A percentile compares a stretch with the other conserved stretches of the same genome.
Conservation (phyloP, 1,140 invertebrate species). For the Scaptomyza hsui region DNA sequence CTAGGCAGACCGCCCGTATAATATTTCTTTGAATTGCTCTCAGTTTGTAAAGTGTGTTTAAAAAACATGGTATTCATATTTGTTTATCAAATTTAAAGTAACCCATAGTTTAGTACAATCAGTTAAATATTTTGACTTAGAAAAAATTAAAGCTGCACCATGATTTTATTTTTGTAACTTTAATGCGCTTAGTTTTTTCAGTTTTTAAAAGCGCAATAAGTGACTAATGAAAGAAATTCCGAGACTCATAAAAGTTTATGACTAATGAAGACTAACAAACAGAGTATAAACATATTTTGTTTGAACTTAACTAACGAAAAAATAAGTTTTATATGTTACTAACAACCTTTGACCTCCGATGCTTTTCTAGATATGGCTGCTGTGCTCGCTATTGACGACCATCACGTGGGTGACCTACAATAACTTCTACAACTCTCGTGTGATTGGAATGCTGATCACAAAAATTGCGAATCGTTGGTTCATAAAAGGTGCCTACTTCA, state of each 20-base stretch:
- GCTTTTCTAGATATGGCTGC: constrained; percentile 85
- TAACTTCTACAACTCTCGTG: constrained; percentile 96
- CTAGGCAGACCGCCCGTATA: no score
- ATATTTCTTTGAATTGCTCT: no score
- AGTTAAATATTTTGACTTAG: no score
- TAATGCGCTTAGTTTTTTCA: no score
- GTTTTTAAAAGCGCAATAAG: neutral
- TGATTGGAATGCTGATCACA: constrained; percentile 95
- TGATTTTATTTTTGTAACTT: no score
- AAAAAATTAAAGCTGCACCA: no score
- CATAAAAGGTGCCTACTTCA: constrained; percentile 93
- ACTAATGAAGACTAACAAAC: constrained; percentile 6
- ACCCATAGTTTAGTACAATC: no score
- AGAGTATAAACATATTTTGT: neutral
- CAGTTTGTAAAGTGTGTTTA: no score
- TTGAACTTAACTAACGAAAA: no score
- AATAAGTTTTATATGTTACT: neutral
- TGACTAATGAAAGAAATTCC: constrained; percentile 22
- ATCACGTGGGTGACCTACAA: constrained; percentile 96
- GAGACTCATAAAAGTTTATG: neutral
- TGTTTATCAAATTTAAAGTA: no score
- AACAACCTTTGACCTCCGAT: neutral
- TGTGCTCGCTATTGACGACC: constrained; percentile 89
- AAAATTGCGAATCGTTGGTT: constrained; percentile 95
- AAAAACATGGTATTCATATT: no score